phyloP scores from a whole-genome alignment of 2,888 invertebrate species.

The Elegia similella region DNA sequence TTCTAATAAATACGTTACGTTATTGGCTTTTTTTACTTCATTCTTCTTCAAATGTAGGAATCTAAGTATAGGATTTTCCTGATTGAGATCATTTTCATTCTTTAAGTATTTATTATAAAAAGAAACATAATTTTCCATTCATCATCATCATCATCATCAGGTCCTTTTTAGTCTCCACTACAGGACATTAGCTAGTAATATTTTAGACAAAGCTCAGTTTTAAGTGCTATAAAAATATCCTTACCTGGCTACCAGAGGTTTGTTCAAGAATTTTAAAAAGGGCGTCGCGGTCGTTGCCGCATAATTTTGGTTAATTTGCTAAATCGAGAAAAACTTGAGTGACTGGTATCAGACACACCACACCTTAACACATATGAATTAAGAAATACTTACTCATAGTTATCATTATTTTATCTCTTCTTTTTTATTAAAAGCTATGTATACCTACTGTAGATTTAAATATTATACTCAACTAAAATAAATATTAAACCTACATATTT shows the following conservation, averaged over 20 bases:
- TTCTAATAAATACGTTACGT: constrained; percentile 4
- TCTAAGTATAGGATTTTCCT: too few relatives aligned
- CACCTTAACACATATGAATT: not conserved
- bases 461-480: too few relatives aligned
- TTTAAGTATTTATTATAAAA: too few relatives aligned
- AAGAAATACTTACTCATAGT: not conserved
- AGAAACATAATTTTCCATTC: too few relatives aligned
- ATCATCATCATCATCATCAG: too few relatives aligned
- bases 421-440: not conserved
- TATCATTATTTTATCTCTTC: not conserved
- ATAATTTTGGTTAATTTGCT: constrained; percentile 37
- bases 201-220: not conserved
- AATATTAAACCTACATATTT: too few relatives aligned
- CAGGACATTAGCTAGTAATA: not conserved
- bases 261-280: constrained; percentile 15
- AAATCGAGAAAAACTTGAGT: constrained; percentile 36
- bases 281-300: constrained; percentile 43
- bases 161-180: too few relatives aligned
- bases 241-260: not conserved
- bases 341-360: constrained; percentile 27
- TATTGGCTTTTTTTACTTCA: not conserved
- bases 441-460: not conserved
- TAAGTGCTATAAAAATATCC: not conserved
- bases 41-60: not conserved
- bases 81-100: too few relatives aligned